Evolutionary conservation across 2,113 vertebrate genomes (phyloP).

Genomic region (Pao palembangensis): DNA sequence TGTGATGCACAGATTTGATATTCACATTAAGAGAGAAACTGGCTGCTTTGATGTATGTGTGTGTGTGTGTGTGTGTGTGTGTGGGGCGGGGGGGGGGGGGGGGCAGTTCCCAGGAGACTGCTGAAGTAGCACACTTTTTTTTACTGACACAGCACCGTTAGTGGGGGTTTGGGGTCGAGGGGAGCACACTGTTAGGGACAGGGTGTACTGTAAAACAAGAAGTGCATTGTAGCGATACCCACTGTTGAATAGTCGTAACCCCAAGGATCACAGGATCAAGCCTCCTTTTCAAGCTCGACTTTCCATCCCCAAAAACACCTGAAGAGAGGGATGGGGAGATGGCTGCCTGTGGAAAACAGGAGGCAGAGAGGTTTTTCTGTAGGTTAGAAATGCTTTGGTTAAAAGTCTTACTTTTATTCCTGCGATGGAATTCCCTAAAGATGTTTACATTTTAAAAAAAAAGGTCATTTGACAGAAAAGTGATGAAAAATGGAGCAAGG

Average conservation of each 20-base stretch:
- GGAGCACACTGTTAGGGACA: constrained; percentile 58
- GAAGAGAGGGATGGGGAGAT: constrained; percentile 34
- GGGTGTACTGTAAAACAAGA: constrained; percentile 51
- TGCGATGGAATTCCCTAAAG: no score
- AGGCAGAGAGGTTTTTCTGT: constrained; percentile 19
- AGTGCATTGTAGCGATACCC: constrained; percentile 45
- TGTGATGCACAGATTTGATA: constrained; percentile 77
- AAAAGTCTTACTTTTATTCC: neutral
- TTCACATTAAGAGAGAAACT: constrained; percentile 74
- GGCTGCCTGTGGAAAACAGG: constrained; percentile 1
- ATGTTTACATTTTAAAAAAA: no score
- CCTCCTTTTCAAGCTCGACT: constrained; percentile 30
- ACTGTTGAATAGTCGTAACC: constrained; percentile 63
- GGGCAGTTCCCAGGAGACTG: constrained; percentile 64
- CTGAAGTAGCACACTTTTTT: constrained; percentile 75
- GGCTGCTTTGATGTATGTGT: constrained; percentile 70
- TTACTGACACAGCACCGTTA: constrained; percentile 71
- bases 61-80: no score
- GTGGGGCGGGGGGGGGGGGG: constrained; percentile 28
- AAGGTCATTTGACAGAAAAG: constrained; percentile 6
- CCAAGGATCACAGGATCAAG: constrained; percentile 9
- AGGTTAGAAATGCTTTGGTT: constrained; percentile 4
- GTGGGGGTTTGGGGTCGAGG: constrained; percentile 16
- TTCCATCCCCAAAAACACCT: constrained; percentile 31
- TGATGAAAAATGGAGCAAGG: constrained; percentile 32